Evolutionary conservation across 2,113 vertebrate genomes (phyloP), one percentile per base, ranked within the genome.

Genomic region (Blennius ocellaris): DNA sequence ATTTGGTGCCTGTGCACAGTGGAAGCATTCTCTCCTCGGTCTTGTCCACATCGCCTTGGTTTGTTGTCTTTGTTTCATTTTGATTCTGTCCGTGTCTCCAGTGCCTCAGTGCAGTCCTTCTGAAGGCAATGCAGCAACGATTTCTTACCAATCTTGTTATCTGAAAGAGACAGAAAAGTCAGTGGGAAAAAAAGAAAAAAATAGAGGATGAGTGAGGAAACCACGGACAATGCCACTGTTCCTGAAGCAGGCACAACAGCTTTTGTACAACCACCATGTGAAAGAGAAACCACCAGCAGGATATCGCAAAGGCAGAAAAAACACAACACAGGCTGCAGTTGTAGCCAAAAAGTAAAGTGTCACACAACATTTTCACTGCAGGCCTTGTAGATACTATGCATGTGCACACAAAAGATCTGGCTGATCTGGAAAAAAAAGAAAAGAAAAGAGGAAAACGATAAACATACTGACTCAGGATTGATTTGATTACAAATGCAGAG

Each of bases 91-190:
- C 41, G 38, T 82, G 76, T 81, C 71, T 82, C 78, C 77, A 70
- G 72, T 54, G 67, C 94, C 93, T 95, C 90, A 91, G 84, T 90
- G 94, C 95, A 91, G 96, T 95, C 96, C 93, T 94, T 94, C 93
- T 94, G 93, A 95, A 97, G 97, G 95, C 95, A 96, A 95, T 92
- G 91, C 94, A 96, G 95, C 95, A 87, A 94, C 91, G 92, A 93
- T 64, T 94, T 94, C 93, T 91, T 88, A 59, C 73, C 80, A 54
- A 91, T 93, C 86, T 91, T 91, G 93, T 95, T 97, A 96, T 96
- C 97, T 98, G 92, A 89, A 93, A 63, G 69, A 90, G 80, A 90
- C 30, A 90, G 83, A 93, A 66, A 83, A 90, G 74, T 87, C 66
- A 79, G 70, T 64, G 49, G 21, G 4, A 4, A 30, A 30, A 30